Conservation (phyloP, 2,888 invertebrate genomes). For the Capitulum mitella region DNA sequence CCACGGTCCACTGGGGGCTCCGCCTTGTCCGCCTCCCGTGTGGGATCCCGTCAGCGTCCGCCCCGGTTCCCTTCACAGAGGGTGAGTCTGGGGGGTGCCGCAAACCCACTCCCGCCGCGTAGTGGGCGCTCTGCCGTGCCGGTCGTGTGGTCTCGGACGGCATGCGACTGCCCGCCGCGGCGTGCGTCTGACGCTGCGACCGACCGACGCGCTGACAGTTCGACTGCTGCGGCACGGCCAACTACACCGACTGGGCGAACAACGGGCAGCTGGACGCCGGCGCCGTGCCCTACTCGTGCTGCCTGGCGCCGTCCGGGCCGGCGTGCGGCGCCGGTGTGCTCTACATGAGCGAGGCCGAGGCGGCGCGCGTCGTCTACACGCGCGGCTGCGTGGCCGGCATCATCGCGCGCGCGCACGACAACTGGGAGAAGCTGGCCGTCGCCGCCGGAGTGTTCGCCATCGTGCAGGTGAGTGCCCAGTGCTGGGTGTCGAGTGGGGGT, state of each 20-base stretch:
- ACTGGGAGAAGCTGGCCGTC: background rate
- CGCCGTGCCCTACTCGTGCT: conserved; percentile 9
- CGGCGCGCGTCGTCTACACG: background rate
- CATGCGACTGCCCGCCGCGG: background rate
- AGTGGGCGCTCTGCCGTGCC: too few relatives aligned
- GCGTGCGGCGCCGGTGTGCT: conserved; percentile 6
- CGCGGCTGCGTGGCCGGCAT: background rate
- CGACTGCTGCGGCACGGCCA: conserved; percentile 16
- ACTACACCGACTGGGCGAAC: conserved; percentile 12
- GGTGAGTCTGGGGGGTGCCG: too few relatives aligned
- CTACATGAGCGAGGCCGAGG: background rate
- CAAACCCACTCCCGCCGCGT: too few relatives aligned
- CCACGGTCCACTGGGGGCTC: too few relatives aligned
- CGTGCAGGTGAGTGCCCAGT: background rate
- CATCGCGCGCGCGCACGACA: background rate
- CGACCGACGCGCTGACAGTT: background rate
- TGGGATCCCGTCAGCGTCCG: too few relatives aligned
- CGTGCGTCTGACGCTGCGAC: background rate
- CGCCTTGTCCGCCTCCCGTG: too few relatives aligned
- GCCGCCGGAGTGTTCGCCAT: background rate
- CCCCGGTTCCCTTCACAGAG: too few relatives aligned
- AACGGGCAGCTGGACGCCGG: background rate
- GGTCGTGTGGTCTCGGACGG: too few relatives aligned
- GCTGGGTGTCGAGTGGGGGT: background rate
- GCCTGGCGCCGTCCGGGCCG: background rate